Conservation (phyloP, 2,113 vertebrate species). For the Neofelis nebulosa region DNA sequence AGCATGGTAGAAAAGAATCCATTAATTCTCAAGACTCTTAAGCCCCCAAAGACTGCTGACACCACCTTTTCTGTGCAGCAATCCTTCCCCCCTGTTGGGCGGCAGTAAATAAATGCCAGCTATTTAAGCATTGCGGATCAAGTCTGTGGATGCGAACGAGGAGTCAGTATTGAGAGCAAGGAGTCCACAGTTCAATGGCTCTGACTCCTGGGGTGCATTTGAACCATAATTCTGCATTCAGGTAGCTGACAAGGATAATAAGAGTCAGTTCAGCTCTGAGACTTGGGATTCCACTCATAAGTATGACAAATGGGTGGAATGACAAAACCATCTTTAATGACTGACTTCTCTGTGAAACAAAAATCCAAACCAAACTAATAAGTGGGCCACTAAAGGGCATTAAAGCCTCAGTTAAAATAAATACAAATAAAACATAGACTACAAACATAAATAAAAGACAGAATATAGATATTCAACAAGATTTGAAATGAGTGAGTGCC, state of each 20-base stretch:
- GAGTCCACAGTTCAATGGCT: not conserved
- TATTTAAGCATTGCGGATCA: not conserved
- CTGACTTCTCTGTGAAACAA: not conserved
- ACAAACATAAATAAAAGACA: not conserved
- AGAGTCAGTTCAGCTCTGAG: not conserved
- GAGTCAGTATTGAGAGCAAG: not conserved
- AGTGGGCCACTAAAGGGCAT: not conserved
- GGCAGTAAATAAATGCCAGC: slow-evolving; percentile 32
- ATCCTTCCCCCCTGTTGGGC: not conserved
- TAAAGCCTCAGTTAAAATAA: not conserved
- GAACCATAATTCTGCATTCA: not conserved
- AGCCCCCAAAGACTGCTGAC: slow-evolving; percentile 33
- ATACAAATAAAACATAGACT: not conserved
- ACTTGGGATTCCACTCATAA: not conserved
- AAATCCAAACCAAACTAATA: slow-evolving; percentile 33
- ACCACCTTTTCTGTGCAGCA: not conserved
- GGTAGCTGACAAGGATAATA: not conserved
- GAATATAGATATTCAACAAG: slow-evolving; percentile 20
- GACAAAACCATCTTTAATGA: slow-evolving; percentile 25
- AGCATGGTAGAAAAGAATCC: slow-evolving; percentile 54
- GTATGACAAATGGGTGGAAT: not conserved
- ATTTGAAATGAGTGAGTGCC: not conserved
- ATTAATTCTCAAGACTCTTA: not conserved
- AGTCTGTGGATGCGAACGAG: not conserved
- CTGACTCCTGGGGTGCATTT: not conserved